phyloP scores from a whole-genome alignment of 2,797 vertebrate genomes.

The Emydoidea blandingii region DNA sequence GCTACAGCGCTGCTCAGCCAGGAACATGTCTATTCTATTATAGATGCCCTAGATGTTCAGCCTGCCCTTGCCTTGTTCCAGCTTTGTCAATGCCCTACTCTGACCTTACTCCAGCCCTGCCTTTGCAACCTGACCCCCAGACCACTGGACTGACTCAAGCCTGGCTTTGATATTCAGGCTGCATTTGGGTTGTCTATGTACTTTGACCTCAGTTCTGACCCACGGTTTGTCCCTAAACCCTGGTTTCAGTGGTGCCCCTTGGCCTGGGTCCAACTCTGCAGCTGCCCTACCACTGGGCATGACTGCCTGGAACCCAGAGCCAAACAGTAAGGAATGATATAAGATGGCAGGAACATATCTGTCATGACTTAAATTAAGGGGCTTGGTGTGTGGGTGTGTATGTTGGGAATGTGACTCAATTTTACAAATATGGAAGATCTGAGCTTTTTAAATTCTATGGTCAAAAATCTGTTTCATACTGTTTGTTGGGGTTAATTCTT shows the following conservation, averaged over 20 bases:
- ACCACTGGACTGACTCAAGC: background rate
- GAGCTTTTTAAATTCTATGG: slow-evolving; percentile 13
- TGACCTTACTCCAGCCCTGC: background rate
- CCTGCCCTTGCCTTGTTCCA: background rate
- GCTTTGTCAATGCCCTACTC: too few relatives aligned
- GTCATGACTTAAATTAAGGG: slow-evolving; percentile 49
- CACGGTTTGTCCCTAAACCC: background rate
- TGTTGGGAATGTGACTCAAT: slow-evolving; percentile 61
- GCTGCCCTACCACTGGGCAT: background rate
- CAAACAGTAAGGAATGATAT: slow-evolving; percentile 60
- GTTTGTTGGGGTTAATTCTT: background rate
- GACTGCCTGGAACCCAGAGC: background rate
- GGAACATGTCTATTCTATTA: background rate
- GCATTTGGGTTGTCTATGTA: background rate
- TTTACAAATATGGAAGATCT: background rate
- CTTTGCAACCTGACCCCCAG: background rate
- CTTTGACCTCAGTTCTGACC: background rate
- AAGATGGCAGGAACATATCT: slow-evolving; percentile 62
- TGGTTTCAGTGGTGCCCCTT: background rate
- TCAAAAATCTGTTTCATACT: background rate
- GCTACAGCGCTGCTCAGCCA: background rate
- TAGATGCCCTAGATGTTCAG: background rate
- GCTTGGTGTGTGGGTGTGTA: slow-evolving; percentile 6
- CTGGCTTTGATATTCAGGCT: background rate
- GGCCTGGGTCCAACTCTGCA: background rate